phyloP scores from a whole-genome alignment of 1,140 invertebrate species.

The Drosophila miranda region DNA sequence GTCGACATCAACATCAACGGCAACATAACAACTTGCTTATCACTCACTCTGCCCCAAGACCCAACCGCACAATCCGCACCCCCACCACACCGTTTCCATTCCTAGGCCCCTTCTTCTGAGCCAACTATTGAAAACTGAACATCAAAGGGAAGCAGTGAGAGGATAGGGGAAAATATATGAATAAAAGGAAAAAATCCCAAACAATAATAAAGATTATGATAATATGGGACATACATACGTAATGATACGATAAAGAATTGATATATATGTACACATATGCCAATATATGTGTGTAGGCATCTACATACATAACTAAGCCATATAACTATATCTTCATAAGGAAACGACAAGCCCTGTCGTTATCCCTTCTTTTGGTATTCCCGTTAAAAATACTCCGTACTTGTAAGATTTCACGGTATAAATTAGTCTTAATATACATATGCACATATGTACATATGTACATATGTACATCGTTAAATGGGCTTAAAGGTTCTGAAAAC shows the following conservation, averaged over 20 bases:
- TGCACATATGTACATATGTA: too few relatives aligned
- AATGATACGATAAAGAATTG: conserved; percentile 28
- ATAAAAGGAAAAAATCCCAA: conserved; percentile 17
- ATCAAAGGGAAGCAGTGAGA: conserved; percentile 36
- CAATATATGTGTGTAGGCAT: too few relatives aligned
- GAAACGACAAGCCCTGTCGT: too few relatives aligned
- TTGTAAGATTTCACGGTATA: too few relatives aligned
- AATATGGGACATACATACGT: conserved; percentile 23
- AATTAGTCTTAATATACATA: too few relatives aligned
- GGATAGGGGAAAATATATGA: conserved; percentile 3
- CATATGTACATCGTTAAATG: too few relatives aligned
- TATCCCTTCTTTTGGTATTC: too few relatives aligned
- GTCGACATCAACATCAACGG: conserved; percentile 14
- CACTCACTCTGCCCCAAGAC: conserved; percentile 19
- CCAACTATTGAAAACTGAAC: conserved; percentile 23
- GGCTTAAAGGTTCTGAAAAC: too few relatives aligned
- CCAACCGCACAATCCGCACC: background rate
- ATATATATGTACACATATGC: background rate
- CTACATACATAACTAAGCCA: too few relatives aligned
- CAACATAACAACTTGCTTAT: conserved; percentile 54
- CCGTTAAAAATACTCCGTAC: too few relatives aligned
- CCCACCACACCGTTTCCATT: background rate
- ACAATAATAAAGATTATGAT: conserved; percentile 43
- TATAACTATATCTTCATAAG: too few relatives aligned
- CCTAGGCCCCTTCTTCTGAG: conserved; percentile 9